Percentiles rank a stretch among this genome's conserved stretches.
These are phyloP conservation scores for Gandaritis pyraliata DNA, from an alignment of 2,888 invertebrate genomes.

Conservation along the genomic window DNA sequence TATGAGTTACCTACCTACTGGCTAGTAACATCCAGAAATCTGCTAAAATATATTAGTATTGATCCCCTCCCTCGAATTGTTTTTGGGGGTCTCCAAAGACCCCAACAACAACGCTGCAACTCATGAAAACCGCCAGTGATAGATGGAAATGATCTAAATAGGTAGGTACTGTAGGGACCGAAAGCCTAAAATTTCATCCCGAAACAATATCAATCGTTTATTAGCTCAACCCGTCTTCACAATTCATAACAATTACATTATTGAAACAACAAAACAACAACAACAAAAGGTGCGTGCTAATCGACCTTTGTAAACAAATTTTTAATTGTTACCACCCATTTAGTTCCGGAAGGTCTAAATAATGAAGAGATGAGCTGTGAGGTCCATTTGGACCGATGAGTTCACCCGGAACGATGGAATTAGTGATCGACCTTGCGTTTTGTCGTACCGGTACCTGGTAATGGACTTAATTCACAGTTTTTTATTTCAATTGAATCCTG, in stretches of 20 bases:
- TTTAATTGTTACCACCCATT: slow-evolving; percentile 56
- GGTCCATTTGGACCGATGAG: slow-evolving; percentile 29
- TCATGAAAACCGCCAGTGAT: no score
- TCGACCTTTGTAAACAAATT: slow-evolving; percentile 52
- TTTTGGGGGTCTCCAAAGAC: no score
- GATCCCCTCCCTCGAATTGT: no score
- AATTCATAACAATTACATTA: slow-evolving; percentile 31
- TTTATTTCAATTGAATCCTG: neutral
- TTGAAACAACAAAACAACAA: slow-evolving; percentile 35
- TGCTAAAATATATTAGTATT: no score
- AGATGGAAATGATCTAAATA: no score
- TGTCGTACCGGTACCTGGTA: slow-evolving; percentile 25
- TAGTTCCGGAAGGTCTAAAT: slow-evolving; percentile 49
- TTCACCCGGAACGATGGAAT: slow-evolving; percentile 34
- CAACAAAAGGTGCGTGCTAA: slow-evolving; percentile 35
- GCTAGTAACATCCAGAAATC: no score
- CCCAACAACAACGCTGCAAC: no score
- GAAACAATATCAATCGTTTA: slow-evolving; percentile 9
- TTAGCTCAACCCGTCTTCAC: slow-evolving; percentile 20
- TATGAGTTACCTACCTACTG: no score
- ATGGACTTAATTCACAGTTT: slow-evolving; percentile 16
- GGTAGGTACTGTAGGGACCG: no score
- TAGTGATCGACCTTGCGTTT: slow-evolving; percentile 26
- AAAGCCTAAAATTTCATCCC: neutral
- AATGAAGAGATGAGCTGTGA: slow-evolving; percentile 39